Base-by-base conservation (phyloP, 2,797 vertebrate genomes). In the Psittacula derbiana region DNA sequence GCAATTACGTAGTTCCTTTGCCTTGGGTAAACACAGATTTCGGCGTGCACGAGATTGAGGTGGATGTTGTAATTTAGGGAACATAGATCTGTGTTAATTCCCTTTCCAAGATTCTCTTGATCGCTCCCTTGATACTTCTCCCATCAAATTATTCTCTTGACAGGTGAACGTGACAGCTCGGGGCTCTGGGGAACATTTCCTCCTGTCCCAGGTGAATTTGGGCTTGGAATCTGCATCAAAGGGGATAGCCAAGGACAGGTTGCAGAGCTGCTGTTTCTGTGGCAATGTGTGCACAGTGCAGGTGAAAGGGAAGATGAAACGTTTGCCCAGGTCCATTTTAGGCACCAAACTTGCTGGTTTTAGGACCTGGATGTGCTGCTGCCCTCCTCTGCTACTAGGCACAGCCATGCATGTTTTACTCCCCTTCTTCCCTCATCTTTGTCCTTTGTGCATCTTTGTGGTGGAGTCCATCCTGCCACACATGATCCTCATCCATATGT, bases 381-480 rank as follows among this genome's bases (percentile, higher is more conserved):
- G n/a, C 55, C n/a, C n/a, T 33, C 53, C 10, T 33, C 21, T 57
- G 55, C 21, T 13, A 24, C 10, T 16, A 33, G 21, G n/a, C 55
- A 33, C 23, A 24, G 55, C 14, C 15, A 10, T 36, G n/a, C n/a
- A 16, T 8, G 23, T 18, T 36, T 80, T 64, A n/a, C 12, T 46
- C 16, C 43, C 62, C 5, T 25, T 13, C 21, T 62, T 50, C 8
- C 18, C 15, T 43, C 19, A 3, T 19, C 7, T 8, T 64, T 40
- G n/a, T 73, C 6, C 19, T 27, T 43, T 18, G 28, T 43, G 23
- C 16, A 4, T 47, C 46, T 76, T 66, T 40, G 47, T 28, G 18
- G 16, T 33, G 66, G 53, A 76, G 43, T 41, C 19, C 3, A 1
- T 73, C 38, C 17, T 20, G 53, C 47, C 1, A 0, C 2, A 0